phyloP scores from a whole-genome alignment of 1,140 invertebrate species.

The Listronotus oregonensis region DNA sequence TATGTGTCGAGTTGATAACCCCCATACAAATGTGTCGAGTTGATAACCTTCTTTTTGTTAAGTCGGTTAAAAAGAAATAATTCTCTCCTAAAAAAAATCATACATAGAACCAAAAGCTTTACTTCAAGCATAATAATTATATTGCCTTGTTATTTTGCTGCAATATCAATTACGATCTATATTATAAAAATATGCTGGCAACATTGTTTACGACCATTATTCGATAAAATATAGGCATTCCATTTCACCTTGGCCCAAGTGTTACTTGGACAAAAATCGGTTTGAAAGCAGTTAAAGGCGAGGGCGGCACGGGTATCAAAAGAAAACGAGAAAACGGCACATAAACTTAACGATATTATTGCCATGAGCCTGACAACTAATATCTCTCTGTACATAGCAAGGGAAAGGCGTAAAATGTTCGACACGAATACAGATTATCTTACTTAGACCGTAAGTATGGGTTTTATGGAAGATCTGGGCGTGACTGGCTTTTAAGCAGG shows the following conservation, averaged over 20 bases:
- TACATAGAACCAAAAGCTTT: no score
- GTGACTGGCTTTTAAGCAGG: conserved; percentile 11
- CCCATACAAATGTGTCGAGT: no score
- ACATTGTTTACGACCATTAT: conserved; percentile 18
- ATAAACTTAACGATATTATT: conserved; percentile 36
- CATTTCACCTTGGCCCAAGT: conserved; percentile 15
- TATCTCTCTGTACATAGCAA: conserved; percentile 21
- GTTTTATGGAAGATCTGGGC: conserved; percentile 18
- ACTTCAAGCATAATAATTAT: no score
- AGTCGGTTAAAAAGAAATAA: no score
- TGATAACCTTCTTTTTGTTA: no score
- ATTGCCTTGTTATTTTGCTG: no score
- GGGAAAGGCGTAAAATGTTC: conserved; percentile 29
- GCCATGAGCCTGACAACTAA: conserved; percentile 29
- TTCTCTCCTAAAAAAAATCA: no score
- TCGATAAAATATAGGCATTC: conserved; percentile 21
- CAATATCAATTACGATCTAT: no score
- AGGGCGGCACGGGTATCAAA: conserved; percentile 24
- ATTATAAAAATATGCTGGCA: neutral
- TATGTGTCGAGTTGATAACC: no score
- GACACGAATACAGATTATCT: conserved; percentile 33
- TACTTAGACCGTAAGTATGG: conserved; percentile 14
- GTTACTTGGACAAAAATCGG: conserved; percentile 17
- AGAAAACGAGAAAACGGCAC: conserved; percentile 26
- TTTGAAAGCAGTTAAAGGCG: conserved; percentile 8